phyloP scores from a whole-genome alignment of 1,140 invertebrate species.

The Drosophila serrata region DNA sequence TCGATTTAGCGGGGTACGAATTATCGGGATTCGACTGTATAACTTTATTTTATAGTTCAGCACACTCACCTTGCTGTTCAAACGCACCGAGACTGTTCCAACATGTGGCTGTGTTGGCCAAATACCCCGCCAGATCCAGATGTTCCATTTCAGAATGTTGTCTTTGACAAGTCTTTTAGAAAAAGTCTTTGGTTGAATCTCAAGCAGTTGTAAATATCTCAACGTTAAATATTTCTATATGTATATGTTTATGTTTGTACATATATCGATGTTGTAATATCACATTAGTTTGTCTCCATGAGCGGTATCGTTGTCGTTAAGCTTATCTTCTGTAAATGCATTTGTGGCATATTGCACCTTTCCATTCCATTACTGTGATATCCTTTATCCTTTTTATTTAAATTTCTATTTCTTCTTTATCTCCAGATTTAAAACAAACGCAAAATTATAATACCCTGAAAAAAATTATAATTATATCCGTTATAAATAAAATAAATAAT shows the following conservation, averaged over 20 bases:
- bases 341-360: conserved; percentile 39
- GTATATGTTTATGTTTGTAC: conserved; percentile 8
- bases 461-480: neutral
- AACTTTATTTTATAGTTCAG: neutral
- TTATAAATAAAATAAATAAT: neutral
- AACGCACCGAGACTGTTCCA: conserved; percentile 71
- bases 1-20: no score
- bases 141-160: conserved; percentile 66
- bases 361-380: conserved; percentile 15
- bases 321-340: conserved; percentile 59
- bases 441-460: neutral
- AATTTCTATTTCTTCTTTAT: neutral
- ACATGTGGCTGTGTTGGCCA: conserved; percentile 58
- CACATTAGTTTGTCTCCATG: conserved; percentile 62
- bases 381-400: conserved; percentile 25
- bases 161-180: conserved; percentile 56
- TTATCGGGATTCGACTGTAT: no score
- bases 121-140: conserved; percentile 76
- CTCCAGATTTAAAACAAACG: no score
- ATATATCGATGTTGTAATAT: conserved; percentile 65
- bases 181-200: conserved; percentile 20
- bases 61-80: conserved; percentile 72
- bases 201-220: conserved; percentile 15
- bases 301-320: neutral
- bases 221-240: conserved; percentile 18